phyloP scores from a whole-genome alignment of 2,888 invertebrate genomes.

The Andrena bicolor region DNA sequence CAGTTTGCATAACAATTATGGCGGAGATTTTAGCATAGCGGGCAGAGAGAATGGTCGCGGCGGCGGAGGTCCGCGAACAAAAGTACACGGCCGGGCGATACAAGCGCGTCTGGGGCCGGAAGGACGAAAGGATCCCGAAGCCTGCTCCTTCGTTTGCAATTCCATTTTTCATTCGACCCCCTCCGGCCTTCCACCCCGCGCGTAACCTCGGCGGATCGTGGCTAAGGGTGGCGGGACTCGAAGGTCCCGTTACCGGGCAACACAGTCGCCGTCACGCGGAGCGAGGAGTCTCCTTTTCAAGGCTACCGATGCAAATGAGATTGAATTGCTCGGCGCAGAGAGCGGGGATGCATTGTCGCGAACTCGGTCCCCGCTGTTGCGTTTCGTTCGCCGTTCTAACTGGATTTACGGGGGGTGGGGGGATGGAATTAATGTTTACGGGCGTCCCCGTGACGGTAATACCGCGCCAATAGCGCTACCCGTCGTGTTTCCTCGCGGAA shows the following conservation, averaged over 20 bases:
- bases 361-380: conserved; percentile 18
- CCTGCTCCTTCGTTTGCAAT: conserved; percentile 66
- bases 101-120: conserved; percentile 46
- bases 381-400: conserved; percentile 50
- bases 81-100: conserved; percentile 54
- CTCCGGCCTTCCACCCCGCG: neutral
- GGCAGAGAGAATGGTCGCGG: conserved; percentile 26
- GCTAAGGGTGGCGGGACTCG: conserved; percentile 30
- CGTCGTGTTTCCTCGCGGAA: neutral
- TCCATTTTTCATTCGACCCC: conserved; percentile 60
- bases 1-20: conserved; percentile 79
- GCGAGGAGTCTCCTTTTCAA: conserved; percentile 43
- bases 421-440: conserved; percentile 55
- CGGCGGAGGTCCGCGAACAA: conserved; percentile 39
- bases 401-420: conserved; percentile 37
- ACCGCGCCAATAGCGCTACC: neutral
- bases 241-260: conserved; percentile 24
- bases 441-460: conserved; percentile 24
- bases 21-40: conserved; percentile 75
- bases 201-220: neutral
- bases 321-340: conserved; percentile 39
- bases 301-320: conserved; percentile 60
- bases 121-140: conserved; percentile 59
- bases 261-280: conserved; percentile 29
- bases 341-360: neutral